Base-by-base conservation (phyloP, 1,140 invertebrate genomes). In the Brachionus calyciflorus region DNA sequence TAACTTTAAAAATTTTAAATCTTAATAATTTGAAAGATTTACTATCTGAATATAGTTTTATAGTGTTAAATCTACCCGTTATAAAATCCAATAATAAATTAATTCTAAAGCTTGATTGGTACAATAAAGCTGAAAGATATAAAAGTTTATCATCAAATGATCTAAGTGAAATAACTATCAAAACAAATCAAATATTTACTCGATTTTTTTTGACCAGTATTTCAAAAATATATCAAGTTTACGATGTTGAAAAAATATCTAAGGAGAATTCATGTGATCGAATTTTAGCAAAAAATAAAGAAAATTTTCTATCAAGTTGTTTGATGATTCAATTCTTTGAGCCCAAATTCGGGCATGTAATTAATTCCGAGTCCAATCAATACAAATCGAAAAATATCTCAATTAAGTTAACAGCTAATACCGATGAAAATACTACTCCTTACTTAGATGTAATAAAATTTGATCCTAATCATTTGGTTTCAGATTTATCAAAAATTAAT, bases 21-120 rank as follows among this genome's bases (percentile, higher is more conserved):
- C 28, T 73, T 26, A 55, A 51, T 3, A 49, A 33, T 73, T 21
- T 40, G 24, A 21, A 40, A 51, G 24, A 73, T 40, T 33, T 49
- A n/a, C n/a, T n/a, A n/a, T n/a, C n/a, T n/a, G n/a, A n/a, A n/a
- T n/a, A n/a, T n/a, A n/a, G n/a, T n/a, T n/a, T n/a, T n/a, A n/a
- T n/a, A n/a, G n/a, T 21, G 33, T 19, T 17, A 7, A 73, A 73
- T 37, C 28, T n/a, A 26, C 24, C n/a, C 24, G 2, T 37, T 55
- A 51, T 73, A 14, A 37, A 49, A 33, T 21, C n/a, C 6, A 1
- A n/a, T 21, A 44, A 49, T 37, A 44, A 73, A 37, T 51, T 51
- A 10, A n/a, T 73, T 24, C 10, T 73, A 24, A 73, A 73, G 30
- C n/a, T 73, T 28, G 69, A 73, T 28, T 73, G 69, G 69, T 73